Base-by-base conservation (phyloP, 1,140 invertebrate species). In the Euwallacea similis region DNA sequence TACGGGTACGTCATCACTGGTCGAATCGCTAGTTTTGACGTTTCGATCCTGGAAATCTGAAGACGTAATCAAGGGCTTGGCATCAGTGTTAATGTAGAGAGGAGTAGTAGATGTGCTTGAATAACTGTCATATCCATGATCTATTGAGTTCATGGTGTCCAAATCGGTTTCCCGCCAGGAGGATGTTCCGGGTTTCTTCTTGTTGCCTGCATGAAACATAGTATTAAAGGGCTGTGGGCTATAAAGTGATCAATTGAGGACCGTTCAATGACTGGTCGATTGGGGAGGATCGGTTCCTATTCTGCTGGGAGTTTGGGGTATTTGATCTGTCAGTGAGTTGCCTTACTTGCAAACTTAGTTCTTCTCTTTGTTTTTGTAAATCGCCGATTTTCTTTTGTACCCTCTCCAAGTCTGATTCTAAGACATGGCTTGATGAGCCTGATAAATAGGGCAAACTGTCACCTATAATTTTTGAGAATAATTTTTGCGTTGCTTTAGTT, bases 141-240 rank as follows among this genome's bases (percentile, higher is more conserved):
- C 89, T 16, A 86, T 81, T 0, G 87, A 89, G 64, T 88, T 85
- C 68, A 91, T 89, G 0, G 90, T 89, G 79, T 96, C 94, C 42
- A 97, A 79, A 83, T 97, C 94, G 0, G 94, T 96, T 82, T 96
- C 94, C n/a, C 92, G 83, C 91, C 95, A 96, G 9, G 88, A 86
- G 33, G 83, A 84, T 61, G 75, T 72, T 44, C 79, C 73, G 74
- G 75, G 79, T 68, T 79, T 80, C 21, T 33, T 33, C 70, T 81
- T 81, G 65, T 79, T 77, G 56, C 71, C 75, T 74, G 59, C n/a
- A 11, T 50, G 46, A 75, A 60, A 50, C 9, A 50, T 50, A 33
- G 21, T 33, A 33, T 33, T 33, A 33, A 33, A 2, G 21, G 21
- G 4, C 21, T 33, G 21, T 33, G 21, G 21, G 4, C 21, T 33